Percentiles rank a stretch among this genome's conserved stretches.
phyloP scores from a whole-genome alignment of 2,797 vertebrate species.

The Pipistrellus pygmaeus region DNA sequence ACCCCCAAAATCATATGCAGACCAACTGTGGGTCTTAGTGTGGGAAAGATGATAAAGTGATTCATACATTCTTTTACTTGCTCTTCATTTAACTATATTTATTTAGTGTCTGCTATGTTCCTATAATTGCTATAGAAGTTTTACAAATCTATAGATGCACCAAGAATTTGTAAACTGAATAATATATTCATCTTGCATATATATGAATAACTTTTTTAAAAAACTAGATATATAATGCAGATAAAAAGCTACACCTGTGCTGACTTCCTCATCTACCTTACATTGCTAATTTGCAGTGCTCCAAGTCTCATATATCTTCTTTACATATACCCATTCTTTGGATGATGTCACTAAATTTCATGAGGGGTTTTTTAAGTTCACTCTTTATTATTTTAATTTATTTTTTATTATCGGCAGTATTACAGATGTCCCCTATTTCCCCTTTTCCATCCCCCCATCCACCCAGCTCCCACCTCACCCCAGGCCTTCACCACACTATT shows the following conservation, averaged over 20 bases:
- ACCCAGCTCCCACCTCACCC: too few species aligned
- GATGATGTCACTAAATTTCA: neutral
- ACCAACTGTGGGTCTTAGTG: neutral
- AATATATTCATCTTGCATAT: neutral
- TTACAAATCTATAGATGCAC: neutral
- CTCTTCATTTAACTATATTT: conserved; percentile 26
- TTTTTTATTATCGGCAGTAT: too few species aligned
- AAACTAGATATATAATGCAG: neutral
- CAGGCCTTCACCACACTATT: too few species aligned
- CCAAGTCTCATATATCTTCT: neutral
- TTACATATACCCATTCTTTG: neutral
- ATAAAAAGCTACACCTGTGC: neutral
- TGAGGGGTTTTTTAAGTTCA: too few species aligned
- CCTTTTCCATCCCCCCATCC: too few species aligned
- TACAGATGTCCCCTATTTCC: too few species aligned
- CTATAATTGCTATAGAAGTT: neutral
- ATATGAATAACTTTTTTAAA: neutral
- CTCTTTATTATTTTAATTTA: too few species aligned
- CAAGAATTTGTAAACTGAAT: neutral
- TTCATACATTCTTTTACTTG: conserved; percentile 8
- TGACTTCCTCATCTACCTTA: neutral
- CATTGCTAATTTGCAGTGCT: neutral
- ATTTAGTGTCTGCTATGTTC: neutral
- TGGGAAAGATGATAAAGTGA: neutral
- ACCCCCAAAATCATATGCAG: neutral